Evolutionary conservation across 1,140 invertebrate genomes (phyloP).

Genomic region (Adoxophyes honmai): DNA sequence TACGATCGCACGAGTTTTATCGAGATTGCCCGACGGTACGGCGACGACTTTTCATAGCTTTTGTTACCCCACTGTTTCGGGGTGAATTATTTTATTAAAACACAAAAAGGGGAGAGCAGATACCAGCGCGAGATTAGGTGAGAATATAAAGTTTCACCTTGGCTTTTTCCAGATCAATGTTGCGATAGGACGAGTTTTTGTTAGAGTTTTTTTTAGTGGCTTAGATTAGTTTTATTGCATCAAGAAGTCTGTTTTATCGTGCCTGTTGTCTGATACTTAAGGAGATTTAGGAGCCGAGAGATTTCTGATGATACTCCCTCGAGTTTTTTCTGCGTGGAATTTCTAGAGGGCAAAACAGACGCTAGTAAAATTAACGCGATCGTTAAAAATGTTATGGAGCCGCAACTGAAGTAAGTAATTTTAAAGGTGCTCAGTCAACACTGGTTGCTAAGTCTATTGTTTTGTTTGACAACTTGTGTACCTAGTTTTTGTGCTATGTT

Average conservation of each 20-base stretch:
- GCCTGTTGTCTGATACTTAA: not conserved
- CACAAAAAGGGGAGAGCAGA: constrained; percentile 32
- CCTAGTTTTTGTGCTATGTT: too few relatives aligned
- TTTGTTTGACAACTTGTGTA: too few relatives aligned
- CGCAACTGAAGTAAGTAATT: too few relatives aligned
- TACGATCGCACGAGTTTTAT: constrained; percentile 55
- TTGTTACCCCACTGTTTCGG: constrained; percentile 39
- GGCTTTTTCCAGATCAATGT: not conserved
- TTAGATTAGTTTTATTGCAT: constrained; percentile 10
- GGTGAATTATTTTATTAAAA: constrained; percentile 49
- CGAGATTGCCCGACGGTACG: constrained; percentile 49
- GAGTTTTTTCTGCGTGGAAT: too few relatives aligned
- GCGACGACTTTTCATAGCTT: constrained; percentile 42
- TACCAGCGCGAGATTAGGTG: constrained; percentile 20
- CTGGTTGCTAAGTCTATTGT: too few relatives aligned
- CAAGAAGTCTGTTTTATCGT: not conserved
- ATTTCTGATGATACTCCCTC: not conserved
- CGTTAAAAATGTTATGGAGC: too few relatives aligned
- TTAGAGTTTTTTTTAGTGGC: not conserved
- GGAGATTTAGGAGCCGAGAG: not conserved
- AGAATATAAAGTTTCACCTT: constrained; percentile 14
- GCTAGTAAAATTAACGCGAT: too few relatives aligned
- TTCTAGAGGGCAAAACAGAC: too few relatives aligned
- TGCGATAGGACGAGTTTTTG: constrained; percentile 8
- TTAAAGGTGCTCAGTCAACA: too few relatives aligned